Percentiles rank a stretch among this genome's conserved stretches.
Evolutionary conservation across 2,113 vertebrate genomes (phyloP).

Genomic region (Saccopteryx leptura): DNA sequence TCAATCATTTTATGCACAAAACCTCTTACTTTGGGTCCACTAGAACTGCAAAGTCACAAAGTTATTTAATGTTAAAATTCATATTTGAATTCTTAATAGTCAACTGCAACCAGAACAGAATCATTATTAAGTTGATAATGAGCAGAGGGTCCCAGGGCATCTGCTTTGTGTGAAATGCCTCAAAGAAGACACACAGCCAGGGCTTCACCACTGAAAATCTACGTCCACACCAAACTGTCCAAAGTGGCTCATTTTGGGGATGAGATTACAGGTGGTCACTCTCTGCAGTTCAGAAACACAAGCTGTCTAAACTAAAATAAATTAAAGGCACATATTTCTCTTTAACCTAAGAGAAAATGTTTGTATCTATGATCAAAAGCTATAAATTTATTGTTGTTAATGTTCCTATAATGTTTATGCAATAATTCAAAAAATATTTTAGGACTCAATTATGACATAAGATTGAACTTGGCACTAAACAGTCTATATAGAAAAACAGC

Average conservation of each 20-base stretch:
- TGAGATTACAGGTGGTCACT: not conserved
- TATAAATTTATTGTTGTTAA: not conserved
- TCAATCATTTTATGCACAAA: not conserved
- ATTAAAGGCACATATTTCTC: not conserved
- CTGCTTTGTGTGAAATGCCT: not conserved
- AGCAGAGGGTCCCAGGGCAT: not conserved
- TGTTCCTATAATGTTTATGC: not conserved
- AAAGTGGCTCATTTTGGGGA: accelerated
- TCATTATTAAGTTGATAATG: not conserved
- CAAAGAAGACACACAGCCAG: not conserved
- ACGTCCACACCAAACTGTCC: not conserved
- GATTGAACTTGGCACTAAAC: not conserved
- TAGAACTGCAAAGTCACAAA: not conserved
- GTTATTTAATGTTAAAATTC: not conserved
- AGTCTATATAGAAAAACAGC: not conserved
- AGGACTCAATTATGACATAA: not conserved
- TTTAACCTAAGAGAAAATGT: not conserved
- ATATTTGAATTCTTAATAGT: not conserved
- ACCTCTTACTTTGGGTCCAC: not conserved
- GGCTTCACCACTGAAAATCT: too few species aligned
- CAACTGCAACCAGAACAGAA: not conserved
- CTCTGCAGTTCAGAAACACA: not conserved
- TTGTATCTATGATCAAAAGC: not conserved
- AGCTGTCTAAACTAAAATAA: not conserved
- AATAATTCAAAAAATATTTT: not conserved